Percentiles rank a stretch among this genome's conserved stretches.
phyloP scores from a whole-genome alignment of 2,888 invertebrate species.

The Drosophila stalkeri region DNA sequence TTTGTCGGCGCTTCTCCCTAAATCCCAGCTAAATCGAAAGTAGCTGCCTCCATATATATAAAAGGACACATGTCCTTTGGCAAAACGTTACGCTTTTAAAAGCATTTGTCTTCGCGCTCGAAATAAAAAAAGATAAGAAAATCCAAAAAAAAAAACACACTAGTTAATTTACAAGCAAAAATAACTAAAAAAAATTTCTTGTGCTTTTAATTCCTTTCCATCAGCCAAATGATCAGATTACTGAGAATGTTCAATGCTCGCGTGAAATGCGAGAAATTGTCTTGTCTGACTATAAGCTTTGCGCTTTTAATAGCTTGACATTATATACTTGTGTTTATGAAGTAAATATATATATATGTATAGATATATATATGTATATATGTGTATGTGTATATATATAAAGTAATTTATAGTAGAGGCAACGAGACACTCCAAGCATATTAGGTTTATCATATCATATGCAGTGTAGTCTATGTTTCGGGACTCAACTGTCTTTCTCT shows the following conservation, averaged over 20 bases:
- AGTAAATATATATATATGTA: not conserved
- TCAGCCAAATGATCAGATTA: slow-evolving; percentile 42
- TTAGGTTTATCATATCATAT: not conserved
- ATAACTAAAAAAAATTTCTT: not conserved
- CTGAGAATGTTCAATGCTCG: not conserved
- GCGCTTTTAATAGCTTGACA: not conserved
- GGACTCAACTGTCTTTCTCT: not conserved
- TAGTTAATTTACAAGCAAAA: slow-evolving; percentile 68
- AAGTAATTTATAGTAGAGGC: not conserved
- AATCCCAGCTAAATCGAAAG: slow-evolving; percentile 62
- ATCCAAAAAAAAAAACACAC: slow-evolving; percentile 15
- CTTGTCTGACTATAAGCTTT: not conserved
- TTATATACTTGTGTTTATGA: not conserved
- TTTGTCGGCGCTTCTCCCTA: slow-evolving; percentile 45
- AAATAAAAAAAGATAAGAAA: slow-evolving; percentile 13
- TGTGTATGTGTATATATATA: not conserved
- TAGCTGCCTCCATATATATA: slow-evolving; percentile 49
- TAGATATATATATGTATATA: no score
- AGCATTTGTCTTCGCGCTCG: slow-evolving; percentile 68
- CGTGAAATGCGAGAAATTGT: slow-evolving; percentile 7
- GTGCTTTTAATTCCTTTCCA: slow-evolving; percentile 31
- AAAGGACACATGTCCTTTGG: slow-evolving; percentile 76
- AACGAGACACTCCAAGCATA: not conserved
- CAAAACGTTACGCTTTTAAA: slow-evolving; percentile 69
- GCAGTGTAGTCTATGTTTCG: not conserved